Evolutionary conservation across 2,888 invertebrate genomes (phyloP).

Genomic region (Nymphalis urticae): DNA sequence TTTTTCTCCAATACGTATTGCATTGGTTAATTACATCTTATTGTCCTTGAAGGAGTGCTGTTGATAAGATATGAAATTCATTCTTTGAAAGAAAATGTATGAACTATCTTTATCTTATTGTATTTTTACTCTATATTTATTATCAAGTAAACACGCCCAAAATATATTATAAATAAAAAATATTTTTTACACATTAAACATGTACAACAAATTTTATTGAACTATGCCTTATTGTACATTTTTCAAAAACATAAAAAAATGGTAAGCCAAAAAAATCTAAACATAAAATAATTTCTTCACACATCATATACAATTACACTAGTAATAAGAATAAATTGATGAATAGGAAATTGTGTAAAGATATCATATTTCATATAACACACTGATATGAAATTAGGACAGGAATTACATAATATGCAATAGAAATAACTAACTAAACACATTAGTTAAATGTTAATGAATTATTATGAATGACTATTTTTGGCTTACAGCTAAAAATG

Average conservation of each 20-base stretch:
- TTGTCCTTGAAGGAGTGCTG: neutral
- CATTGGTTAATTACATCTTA: conserved; percentile 10
- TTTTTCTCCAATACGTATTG: conserved; percentile 9
- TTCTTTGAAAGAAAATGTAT: neutral
- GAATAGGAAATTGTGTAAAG: conserved; percentile 25
- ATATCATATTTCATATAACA: conserved; percentile 20
- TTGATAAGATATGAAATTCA: conserved; percentile 8
- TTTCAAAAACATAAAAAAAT: no score
- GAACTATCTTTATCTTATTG: neutral
- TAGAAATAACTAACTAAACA: neutral
- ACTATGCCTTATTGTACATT: no score
- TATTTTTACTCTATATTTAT: neutral
- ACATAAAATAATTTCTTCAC: neutral
- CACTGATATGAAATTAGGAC: conserved; percentile 33
- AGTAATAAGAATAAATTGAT: neutral
- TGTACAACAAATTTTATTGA: no score
- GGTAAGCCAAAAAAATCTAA: no score
- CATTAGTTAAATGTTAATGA: no score
- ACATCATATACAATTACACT: neutral
- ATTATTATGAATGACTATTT: no score
- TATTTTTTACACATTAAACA: neutral
- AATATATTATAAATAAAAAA: neutral
- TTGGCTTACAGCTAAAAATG: no score
- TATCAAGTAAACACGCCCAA: neutral
- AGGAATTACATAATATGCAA: conserved; percentile 22